A percentile compares a stretch with the other conserved stretches of the same genome.
phyloP scores from a whole-genome alignment of 2,797 vertebrate species.

The Picus viridis region DNA sequence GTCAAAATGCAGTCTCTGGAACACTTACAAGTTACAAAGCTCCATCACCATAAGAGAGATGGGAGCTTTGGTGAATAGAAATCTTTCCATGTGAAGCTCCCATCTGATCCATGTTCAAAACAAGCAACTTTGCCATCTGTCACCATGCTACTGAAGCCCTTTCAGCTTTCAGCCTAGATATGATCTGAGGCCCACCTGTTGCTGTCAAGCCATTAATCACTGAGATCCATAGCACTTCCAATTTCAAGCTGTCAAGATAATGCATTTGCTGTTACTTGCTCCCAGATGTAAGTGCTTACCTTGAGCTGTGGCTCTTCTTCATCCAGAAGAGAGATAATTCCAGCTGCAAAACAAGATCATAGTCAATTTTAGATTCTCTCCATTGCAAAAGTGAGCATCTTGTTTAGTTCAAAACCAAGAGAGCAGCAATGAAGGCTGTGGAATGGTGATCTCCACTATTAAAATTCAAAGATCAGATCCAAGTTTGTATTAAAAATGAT shows the following conservation, averaged over 20 bases:
- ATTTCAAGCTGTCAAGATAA: not conserved
- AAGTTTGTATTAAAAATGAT: not conserved
- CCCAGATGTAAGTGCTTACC: slow-evolving; percentile 77
- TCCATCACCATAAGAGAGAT: not conserved
- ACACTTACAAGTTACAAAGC: not conserved
- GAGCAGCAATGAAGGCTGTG: not conserved
- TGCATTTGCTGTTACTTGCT: not conserved
- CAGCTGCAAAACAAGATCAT: slow-evolving; percentile 83
- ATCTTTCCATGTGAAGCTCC: not conserved
- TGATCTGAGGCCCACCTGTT: not conserved
- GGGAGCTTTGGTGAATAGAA: not conserved
- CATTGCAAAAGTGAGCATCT: not conserved
- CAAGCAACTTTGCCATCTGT: not conserved
- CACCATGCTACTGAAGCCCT: not conserved
- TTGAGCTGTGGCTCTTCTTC: slow-evolving; percentile 98
- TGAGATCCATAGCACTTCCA: not conserved
- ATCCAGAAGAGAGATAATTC: slow-evolving; percentile 98
- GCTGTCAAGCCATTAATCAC: not conserved
- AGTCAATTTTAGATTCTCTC: not conserved
- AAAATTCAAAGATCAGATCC: not conserved
- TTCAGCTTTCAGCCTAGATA: not conserved
- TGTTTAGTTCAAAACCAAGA: not conserved
- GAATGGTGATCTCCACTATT: not conserved
- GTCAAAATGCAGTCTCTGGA: not conserved
- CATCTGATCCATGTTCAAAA: not conserved